phyloP scores from a whole-genome alignment of 2,797 vertebrate genomes.

The Neosalanx taihuensis region DNA sequence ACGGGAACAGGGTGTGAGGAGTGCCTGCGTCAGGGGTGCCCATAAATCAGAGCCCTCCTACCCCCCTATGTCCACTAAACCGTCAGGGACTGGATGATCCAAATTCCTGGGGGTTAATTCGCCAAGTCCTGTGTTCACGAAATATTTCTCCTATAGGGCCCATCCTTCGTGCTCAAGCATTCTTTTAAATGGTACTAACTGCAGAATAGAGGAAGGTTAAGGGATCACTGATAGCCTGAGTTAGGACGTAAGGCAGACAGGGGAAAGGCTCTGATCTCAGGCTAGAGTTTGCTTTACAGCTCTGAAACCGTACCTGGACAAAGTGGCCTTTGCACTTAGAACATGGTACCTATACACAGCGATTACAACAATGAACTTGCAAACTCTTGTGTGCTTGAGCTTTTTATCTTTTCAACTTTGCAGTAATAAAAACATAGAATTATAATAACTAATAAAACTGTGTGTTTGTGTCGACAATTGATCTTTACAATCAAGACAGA shows the following conservation, averaged over 20 bases:
- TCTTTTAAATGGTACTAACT: conserved; percentile 38
- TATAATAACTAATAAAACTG: background rate
- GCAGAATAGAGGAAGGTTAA: background rate
- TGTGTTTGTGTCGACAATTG: background rate
- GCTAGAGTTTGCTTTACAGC: conserved; percentile 13
- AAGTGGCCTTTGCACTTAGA: conserved; percentile 66
- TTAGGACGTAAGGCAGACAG: conserved; percentile 31
- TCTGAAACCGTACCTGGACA: conserved; percentile 14
- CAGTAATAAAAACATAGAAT: conserved; percentile 57
- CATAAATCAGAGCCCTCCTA: conserved; percentile 85
- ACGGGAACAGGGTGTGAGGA: conserved; percentile 84
- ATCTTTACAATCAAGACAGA: background rate
- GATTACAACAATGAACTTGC: conserved; percentile 52
- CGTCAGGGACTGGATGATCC: conserved; percentile 70
- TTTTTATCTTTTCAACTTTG: conserved; percentile 44
- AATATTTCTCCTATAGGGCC: conserved; percentile 59
- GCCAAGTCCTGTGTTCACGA: conserved; percentile 64
- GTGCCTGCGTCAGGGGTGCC: conserved; percentile 79
- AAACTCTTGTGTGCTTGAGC: conserved; percentile 43
- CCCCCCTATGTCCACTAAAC: conserved; percentile 65
- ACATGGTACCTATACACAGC: conserved; percentile 48
- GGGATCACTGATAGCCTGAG: conserved; percentile 1
- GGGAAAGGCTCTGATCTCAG: conserved; percentile 23
- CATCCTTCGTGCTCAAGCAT: conserved; percentile 27
- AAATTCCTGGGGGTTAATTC: conserved; percentile 80